Conservation (phyloP, 2,113 vertebrate genomes). For the Carassius carassius region DNA sequence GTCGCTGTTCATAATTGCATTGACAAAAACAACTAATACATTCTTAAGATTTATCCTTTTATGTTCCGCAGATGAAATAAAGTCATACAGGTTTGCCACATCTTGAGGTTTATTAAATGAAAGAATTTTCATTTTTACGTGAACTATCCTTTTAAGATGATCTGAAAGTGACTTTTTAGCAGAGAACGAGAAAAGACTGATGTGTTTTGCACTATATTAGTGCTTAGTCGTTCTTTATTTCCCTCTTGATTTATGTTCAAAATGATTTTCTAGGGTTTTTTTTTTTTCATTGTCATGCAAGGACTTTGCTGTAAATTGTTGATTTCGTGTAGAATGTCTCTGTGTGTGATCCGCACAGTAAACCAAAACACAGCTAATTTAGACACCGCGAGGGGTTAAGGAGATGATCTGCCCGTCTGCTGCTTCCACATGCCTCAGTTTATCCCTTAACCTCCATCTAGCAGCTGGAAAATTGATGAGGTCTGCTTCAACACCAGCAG, state of each 20-base stretch:
- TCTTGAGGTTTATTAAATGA: neutral
- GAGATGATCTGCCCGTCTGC: neutral
- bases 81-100: neutral
- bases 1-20: neutral
- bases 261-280: constrained; percentile 86
- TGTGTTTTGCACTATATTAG: constrained; percentile 95
- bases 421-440: constrained; percentile 51
- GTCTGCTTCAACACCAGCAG: neutral
- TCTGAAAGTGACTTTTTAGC: constrained; percentile 65
- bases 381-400: neutral
- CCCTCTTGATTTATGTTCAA: constrained; percentile 76
- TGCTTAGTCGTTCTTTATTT: constrained; percentile 81
- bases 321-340: constrained; percentile 67
- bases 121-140: neutral
- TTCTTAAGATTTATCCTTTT: neutral
- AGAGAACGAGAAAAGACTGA: constrained; percentile 67
- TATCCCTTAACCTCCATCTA: constrained; percentile 44
- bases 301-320: constrained; percentile 49
- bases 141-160: neutral
- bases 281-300: constrained; percentile 79
- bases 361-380: constrained; percentile 28
- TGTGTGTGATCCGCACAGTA: constrained; percentile 49
- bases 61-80: neutral
- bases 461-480: constrained; percentile 18
- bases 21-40: neutral